Base-by-base conservation (phyloP, 1,140 invertebrate species). In the Acyrthosiphon pisum region DNA sequence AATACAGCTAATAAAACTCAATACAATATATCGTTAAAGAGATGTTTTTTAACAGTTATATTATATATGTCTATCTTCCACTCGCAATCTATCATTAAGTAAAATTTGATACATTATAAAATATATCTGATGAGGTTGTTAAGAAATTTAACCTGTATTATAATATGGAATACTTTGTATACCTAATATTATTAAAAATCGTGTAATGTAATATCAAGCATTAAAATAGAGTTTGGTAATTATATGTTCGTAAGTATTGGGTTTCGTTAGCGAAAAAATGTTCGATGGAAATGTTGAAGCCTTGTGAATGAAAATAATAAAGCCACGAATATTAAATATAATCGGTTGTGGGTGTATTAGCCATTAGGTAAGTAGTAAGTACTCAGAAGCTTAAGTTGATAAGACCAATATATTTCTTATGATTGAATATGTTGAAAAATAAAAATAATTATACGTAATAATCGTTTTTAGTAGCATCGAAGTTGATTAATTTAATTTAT, bases 231-330 rank as follows among this genome's bases (percentile, higher is more conserved):
- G 44, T 87, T 87, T 8, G 30, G 46, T 48, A 22, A 50, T 48
- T 87, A n/a, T 87, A 46, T 50, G 46, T 87, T 48, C 30, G 30
- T 50, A 22, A 88, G 86, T 88, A 88, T 88, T 88, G 35, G 6
- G 26, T 88, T 88, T 50, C 86, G 6, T 88, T 14, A 14, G 37
- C 14, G 46, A 87, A 48, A 46, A 87, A 50, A 35, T n/a, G 26
- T 86, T 46, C 84, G 0, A 2, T 86, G 46, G 46, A 50, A 88
- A 53, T 88, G 48, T 88, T 3, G 48, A 88, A 88, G 86, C 86
- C 46, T 88, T 89, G 48, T 53, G 48, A 89, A 89, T 37, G 87
- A 89, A 53, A 89, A 53, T 50, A 89, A 89, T 53, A 37, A 8
- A 89, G 53, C 26, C 18, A 14, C 35, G 53, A 88, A 88, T 48